A percentile compares a stretch with the other conserved stretches of the same genome.
Conservation (phyloP, 2,113 vertebrate species). For the Phalacrocorax carbo region DNA sequence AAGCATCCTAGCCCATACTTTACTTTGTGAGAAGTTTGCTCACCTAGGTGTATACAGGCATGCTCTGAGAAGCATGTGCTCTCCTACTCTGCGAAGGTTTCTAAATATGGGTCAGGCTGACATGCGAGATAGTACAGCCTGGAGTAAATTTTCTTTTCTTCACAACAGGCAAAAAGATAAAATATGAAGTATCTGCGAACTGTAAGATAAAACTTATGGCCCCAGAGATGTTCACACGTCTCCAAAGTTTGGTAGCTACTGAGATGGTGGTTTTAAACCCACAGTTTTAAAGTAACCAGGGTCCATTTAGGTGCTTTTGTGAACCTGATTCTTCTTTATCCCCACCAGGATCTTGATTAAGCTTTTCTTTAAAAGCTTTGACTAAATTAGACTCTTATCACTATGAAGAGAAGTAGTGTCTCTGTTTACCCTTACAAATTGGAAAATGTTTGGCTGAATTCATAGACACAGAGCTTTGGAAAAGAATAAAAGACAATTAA, state of each 20-base stretch:
- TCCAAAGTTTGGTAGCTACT: neutral
- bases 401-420: neutral
- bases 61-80: neutral
- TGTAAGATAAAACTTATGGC: neutral
- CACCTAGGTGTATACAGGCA: too few relatives aligned
- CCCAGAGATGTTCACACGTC: neutral
- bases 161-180: neutral
- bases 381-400: neutral
- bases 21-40: neutral
- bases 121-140: neutral
- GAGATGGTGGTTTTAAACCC: neutral
- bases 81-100: neutral
- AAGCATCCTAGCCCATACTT: neutral
- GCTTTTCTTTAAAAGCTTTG: neutral
- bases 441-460: constrained; percentile 8
- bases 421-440: neutral
- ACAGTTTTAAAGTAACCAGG: neutral
- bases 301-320: neutral
- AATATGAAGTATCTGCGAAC: neutral
- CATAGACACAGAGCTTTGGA: neutral
- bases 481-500: constrained; percentile 1
- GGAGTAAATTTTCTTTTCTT: neutral
- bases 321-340: neutral
- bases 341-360: neutral
- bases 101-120: neutral